Evolutionary conservation across 2,797 vertebrate genomes (phyloP), one percentile per base, ranked within the genome.

Genomic region (Channallabes apus): DNA sequence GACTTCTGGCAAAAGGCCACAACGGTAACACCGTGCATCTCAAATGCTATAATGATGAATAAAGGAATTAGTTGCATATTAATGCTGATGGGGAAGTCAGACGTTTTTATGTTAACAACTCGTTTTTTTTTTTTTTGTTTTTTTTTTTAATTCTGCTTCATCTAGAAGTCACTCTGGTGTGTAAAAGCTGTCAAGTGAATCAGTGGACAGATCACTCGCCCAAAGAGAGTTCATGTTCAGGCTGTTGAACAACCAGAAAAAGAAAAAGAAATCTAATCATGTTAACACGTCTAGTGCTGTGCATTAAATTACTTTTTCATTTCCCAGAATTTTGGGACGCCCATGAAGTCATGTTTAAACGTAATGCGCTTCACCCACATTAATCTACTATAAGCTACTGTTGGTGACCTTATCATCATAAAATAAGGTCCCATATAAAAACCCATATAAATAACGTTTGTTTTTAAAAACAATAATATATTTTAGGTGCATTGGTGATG

Each of bases 11-110:
- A 2, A 35, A 61, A 46, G 12, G 38, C 72, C 38, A 71, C 46
- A 20, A 8, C 20, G 38, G 56, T 38, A 78, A 77, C 73, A 59
- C 41, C 29, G 65, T 32, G 29, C 65, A 80, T 46, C 41, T n/a
- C 51, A 61, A 64, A 27, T 20, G 7, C 38, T 27, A 51, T 18
- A 54, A 54, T 54, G 12, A 54, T 54, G 51, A 54, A 54, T 54
- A 22, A 65, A 80, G 65, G 3, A 65, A 80, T n/a, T 51, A 65
- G 22, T 65, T 64, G 61, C 35, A 32, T 51, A 51, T 65, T 65
- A 61, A 46, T 79, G 77, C 76, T 41, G 27, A 80, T 18, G 22
- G 61, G 8, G 78, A 64, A 80, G 61, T 38, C 32, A 35, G 76
- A 35, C 56, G 12, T 35, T 38, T 29, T 78, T 7, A 24, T 78